These are phyloP conservation scores for Notolabrus celidotus DNA, from an alignment of 2,797 vertebrate genomes.

Conservation along the genomic window DNA sequence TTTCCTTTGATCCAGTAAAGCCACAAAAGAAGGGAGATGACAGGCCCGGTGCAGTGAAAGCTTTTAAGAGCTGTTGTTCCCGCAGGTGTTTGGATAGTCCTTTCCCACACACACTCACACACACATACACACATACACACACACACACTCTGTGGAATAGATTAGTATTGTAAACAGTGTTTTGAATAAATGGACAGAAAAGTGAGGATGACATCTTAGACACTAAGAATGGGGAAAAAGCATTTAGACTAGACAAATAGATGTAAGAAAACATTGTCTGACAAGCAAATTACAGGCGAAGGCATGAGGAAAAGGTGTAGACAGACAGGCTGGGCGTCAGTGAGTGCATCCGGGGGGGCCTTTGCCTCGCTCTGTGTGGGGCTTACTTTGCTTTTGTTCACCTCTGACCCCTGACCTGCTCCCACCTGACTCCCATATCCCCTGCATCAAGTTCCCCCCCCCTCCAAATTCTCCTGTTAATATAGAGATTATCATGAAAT, in stretches of 20 bases:
- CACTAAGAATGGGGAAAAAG: constrained; percentile 30
- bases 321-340: constrained; percentile 35
- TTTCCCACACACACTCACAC: constrained; percentile 33
- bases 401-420: constrained; percentile 70
- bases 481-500: constrained; percentile 39
- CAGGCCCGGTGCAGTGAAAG: constrained; percentile 69
- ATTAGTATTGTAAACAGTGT: constrained; percentile 48
- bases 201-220: constrained; percentile 28
- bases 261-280: constrained; percentile 33
- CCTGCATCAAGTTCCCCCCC: constrained; percentile 32
- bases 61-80: constrained; percentile 81
- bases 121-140: constrained; percentile 38
- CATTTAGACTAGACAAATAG: constrained; percentile 27
- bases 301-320: constrained; percentile 38
- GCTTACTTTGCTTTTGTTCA: constrained; percentile 79
- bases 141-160: constrained; percentile 40
- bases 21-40: constrained; percentile 68
- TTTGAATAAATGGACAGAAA: constrained; percentile 40
- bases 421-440: constrained; percentile 76
- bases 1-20: constrained; percentile 75
- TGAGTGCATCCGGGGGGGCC: constrained; percentile 41
- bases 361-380: constrained; percentile 52
- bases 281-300: constrained; percentile 21
- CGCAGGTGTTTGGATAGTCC: constrained; percentile 75
- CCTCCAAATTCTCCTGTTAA: constrained; percentile 51